A percentile compares a stretch with the other conserved stretches of the same genome.
These are phyloP conservation scores for Leptinotarsa tumamoca DNA, from an alignment of 2,888 invertebrate genomes.

Conservation along the genomic window DNA sequence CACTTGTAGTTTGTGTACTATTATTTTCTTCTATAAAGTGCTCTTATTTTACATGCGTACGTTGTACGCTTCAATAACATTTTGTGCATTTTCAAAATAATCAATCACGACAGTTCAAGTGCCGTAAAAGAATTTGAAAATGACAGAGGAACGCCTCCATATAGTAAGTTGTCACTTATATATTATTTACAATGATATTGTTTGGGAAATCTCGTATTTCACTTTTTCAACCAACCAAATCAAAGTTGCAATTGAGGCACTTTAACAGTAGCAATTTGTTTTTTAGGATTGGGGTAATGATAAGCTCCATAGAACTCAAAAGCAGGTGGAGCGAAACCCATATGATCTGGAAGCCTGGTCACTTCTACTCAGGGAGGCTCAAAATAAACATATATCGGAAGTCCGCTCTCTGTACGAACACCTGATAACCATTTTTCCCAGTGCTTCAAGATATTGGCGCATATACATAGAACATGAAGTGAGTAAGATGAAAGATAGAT, in stretches of 20 bases:
- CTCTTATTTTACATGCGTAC: too few species aligned
- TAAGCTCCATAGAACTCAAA: slow-evolving; percentile 83
- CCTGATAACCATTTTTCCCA: slow-evolving; percentile 93
- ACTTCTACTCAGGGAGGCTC: slow-evolving; percentile 92
- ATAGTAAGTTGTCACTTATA: slow-evolving; percentile 49
- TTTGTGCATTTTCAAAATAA: too few species aligned
- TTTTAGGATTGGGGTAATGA: slow-evolving; percentile 90
- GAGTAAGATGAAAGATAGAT: slow-evolving; percentile 46
- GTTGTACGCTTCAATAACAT: too few species aligned
- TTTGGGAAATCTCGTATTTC: too few species aligned
- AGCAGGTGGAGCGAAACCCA: slow-evolving; percentile 86
- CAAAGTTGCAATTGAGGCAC: neutral
- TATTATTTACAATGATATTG: neutral
- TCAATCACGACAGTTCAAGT: too few species aligned
- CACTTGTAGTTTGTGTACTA: too few species aligned
- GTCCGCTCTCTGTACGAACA: slow-evolving; percentile 94
- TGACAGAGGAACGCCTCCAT: slow-evolving; percentile 54
- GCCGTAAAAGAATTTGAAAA: slow-evolving; percentile 23
- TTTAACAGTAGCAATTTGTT: slow-evolving; percentile 23
- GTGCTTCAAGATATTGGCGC: slow-evolving; percentile 98
- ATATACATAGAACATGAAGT: slow-evolving; percentile 99
- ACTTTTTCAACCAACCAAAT: too few species aligned
- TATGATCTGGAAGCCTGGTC: slow-evolving; percentile 99
- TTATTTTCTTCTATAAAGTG: too few species aligned
- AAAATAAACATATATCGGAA: slow-evolving; percentile 87